Evolutionary conservation across 2,888 invertebrate species (phyloP), one percentile per base, ranked within the genome.

Genomic region (Cerceris ruficornis): DNA sequence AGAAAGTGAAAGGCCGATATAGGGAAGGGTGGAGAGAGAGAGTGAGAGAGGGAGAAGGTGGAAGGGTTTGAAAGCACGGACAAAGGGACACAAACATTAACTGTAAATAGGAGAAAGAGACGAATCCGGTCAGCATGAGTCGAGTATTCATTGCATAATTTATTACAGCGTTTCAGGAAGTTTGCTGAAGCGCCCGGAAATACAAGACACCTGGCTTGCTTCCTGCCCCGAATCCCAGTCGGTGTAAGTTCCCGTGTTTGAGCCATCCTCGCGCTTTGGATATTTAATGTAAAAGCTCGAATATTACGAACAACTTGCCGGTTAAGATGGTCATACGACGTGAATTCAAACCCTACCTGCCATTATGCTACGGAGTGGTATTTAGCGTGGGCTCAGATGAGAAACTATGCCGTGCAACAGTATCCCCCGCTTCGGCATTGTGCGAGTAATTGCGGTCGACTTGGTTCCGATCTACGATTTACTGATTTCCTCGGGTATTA

Each of bases 161-260:
- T 82, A 81, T 75, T 65, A 58, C 66, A 57, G 59, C 52, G 66
- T 68, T 75, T 81, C 82, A 62, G 75, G 64, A 65, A 73, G 75
- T 62, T 71, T 59, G 61, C 75, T 81, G 78, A 78, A 68, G 65
- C 59, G 65, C 66, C 57, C 58, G 28, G 57, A 67, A 58, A 57
- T 67, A 62, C 55, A 69, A 62, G 62, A 39, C 41, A 43, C 69
- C 65, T 68, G 58, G 55, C 58, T 57, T 15, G 28, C 50, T 66
- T 49, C 43, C 70, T 54, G 11, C 42, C 57, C 13, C 60, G 46
- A 6, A 7, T 13, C 14, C 54, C 14, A 11, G n/a, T 9, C 42
- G 14, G 4, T 15, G 41, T 14, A 6, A 0, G 52, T 15, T 68
- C 46, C 2, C 14, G 59, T 17, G 43, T 69, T 69, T 52, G 43